Evolutionary conservation across 2,113 vertebrate species (phyloP).

Genomic region (Chionodraco myersi): DNA sequence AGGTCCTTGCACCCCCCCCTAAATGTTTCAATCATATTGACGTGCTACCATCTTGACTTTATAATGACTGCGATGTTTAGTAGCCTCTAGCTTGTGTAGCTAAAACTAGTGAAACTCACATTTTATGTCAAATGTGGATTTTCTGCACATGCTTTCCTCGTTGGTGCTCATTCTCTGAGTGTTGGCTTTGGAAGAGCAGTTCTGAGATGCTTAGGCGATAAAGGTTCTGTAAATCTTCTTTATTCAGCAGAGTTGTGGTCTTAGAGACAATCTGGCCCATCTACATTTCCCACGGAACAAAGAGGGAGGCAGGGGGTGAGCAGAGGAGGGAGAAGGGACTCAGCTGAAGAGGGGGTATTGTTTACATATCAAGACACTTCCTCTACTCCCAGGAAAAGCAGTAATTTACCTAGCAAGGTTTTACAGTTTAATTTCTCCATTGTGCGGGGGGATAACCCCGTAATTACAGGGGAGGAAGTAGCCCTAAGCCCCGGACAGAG

Average conservation of each 20-base stretch:
- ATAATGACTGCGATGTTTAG: neutral
- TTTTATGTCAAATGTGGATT: neutral
- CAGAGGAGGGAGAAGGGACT: constrained; percentile 43
- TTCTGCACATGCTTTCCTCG: constrained; percentile 19
- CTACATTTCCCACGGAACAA: constrained; percentile 80
- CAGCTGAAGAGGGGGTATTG: constrained; percentile 70
- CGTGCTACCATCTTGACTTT: neutral
- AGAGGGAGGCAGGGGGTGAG: constrained; percentile 22
- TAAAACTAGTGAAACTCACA: neutral
- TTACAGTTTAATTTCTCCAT: constrained; percentile 76
- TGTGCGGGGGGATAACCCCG: constrained; percentile 70
- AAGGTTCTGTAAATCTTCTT: constrained; percentile 76
- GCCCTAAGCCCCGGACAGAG: constrained; percentile 74
- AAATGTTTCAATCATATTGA: neutral
- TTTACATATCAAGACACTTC: constrained; percentile 79
- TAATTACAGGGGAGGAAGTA: constrained; percentile 76
- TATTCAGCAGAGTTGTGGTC: constrained; percentile 72
- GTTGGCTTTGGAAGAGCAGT: constrained; percentile 61
- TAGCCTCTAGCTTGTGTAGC: neutral
- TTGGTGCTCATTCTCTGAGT: constrained; percentile 43
- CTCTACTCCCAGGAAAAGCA: constrained; percentile 77
- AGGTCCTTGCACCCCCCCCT: neutral
- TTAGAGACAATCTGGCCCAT: constrained; percentile 65
- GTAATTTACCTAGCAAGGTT: constrained; percentile 74
- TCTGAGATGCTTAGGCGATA: constrained; percentile 60